Percentiles rank a stretch among this genome's conserved stretches.
Evolutionary conservation across 2,888 invertebrate genomes (phyloP).

Genomic region (Cataglyphis cursor): DNA sequence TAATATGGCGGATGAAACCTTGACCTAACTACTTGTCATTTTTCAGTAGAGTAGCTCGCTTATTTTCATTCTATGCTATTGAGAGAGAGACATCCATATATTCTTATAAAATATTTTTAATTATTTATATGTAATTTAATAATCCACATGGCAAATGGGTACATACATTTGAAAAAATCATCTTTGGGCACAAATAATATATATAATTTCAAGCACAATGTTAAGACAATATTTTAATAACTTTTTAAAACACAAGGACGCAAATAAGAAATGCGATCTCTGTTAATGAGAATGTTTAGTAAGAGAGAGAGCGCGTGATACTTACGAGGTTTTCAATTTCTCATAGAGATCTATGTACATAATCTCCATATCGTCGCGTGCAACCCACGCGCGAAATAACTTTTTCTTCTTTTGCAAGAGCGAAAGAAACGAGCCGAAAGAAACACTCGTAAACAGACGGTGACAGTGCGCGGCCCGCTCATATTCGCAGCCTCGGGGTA

Average conservation of each 20-base stretch:
- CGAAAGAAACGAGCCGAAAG: conserved; percentile 24
- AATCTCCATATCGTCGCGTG: background rate
- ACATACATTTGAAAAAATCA: background rate
- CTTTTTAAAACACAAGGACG: background rate
- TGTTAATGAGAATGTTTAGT: background rate
- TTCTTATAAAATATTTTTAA: background rate
- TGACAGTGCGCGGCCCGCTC: conserved; percentile 60
- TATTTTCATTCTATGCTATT: background rate
- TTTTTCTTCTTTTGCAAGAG: background rate
- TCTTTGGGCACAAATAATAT: background rate
- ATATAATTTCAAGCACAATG: background rate
- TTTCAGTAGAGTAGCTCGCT: conserved; percentile 7
- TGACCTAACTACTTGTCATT: background rate
- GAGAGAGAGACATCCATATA: background rate
- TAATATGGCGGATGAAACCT: background rate
- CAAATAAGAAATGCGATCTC: background rate
- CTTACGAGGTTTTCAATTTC: background rate
- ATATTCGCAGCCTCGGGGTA: conserved; percentile 81
- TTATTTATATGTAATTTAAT: background rate
- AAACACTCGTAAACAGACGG: conserved; percentile 79
- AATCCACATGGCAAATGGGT: too few relatives aligned
- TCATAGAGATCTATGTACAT: background rate
- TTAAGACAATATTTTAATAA: background rate
- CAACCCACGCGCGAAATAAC: background rate
- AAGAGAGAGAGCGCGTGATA: background rate